Conservation (phyloP, 2,888 invertebrate species). For the Gari tellinella region DNA sequence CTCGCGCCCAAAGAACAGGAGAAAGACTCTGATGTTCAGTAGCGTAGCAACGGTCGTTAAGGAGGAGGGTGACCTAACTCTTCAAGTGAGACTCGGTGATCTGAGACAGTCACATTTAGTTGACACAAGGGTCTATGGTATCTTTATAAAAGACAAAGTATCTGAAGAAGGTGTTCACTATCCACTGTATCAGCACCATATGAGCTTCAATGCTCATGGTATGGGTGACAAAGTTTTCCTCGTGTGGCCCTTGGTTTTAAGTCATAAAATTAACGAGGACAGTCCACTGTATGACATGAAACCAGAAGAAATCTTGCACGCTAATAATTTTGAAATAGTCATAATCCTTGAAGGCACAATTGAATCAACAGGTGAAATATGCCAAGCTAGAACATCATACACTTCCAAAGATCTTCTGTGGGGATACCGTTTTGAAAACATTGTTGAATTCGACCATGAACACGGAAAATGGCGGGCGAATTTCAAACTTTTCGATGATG, state of each 20-base stretch:
- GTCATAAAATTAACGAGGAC: constrained; percentile 95
- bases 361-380: constrained; percentile 90
- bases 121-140: constrained; percentile 96
- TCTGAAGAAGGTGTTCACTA: constrained; percentile 96
- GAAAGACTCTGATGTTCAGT: constrained; percentile 96
- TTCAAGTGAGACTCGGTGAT: constrained; percentile 83
- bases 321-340: constrained; percentile 96
- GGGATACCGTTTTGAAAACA: constrained; percentile 79
- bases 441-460: constrained; percentile 78
- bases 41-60: constrained; percentile 93
- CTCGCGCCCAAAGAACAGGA: constrained; percentile 96
- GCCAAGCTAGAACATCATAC: constrained; percentile 85
- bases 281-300: constrained; percentile 95
- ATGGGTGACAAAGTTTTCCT: constrained; percentile 97
- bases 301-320: constrained; percentile 92
- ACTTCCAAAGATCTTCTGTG: constrained; percentile 82
- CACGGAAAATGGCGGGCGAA: constrained; percentile 74
- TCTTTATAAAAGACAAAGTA: constrained; percentile 93
- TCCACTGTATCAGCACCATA: constrained; percentile 96
- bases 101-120: constrained; percentile 82
- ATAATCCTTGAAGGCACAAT: constrained; percentile 96
- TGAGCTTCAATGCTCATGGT: constrained; percentile 95
- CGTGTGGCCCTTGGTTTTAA: constrained; percentile 98
- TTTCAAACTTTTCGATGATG: constrained; percentile 74
- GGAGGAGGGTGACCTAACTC: constrained; percentile 81